phyloP scores from a whole-genome alignment of 2,113 vertebrate species.

The Sceloporus tristichus region DNA sequence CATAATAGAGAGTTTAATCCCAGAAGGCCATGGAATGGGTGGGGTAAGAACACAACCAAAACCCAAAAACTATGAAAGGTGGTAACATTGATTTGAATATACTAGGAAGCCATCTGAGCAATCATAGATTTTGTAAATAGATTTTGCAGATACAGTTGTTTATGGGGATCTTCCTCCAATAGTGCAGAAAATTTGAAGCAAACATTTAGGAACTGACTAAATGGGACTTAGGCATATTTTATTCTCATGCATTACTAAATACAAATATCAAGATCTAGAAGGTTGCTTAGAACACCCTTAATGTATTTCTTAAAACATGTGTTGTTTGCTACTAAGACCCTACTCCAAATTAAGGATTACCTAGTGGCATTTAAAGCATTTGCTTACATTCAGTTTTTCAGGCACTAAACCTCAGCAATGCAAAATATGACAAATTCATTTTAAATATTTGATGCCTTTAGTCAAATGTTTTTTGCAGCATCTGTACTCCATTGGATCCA shows the following conservation, averaged over 20 bases:
- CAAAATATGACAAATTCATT: not conserved
- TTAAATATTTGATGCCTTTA: not conserved
- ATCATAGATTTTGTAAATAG: too few relatives aligned
- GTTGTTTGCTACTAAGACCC: not conserved
- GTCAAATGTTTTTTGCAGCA: not conserved
- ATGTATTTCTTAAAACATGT: not conserved
- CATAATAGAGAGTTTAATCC: slow-evolving; percentile 11
- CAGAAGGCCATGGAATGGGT: not conserved
- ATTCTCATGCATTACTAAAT: not conserved
- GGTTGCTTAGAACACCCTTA: not conserved
- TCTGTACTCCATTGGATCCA: not conserved
- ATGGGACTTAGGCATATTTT: too few relatives aligned
- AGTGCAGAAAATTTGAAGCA: not conserved
- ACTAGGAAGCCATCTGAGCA: too few relatives aligned
- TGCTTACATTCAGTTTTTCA: not conserved
- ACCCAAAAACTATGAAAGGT: not conserved
- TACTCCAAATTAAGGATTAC: not conserved
- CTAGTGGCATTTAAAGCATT: not conserved
- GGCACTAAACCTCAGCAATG: not conserved
- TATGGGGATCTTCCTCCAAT: not conserved
- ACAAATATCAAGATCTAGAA: not conserved
- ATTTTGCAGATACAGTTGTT: not conserved
- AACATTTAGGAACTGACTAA: too few relatives aligned
- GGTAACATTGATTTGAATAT: not conserved
- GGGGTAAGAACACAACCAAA: not conserved